Base-by-base conservation (phyloP, 2,888 invertebrate genomes). In the Eristalis intricaria region DNA sequence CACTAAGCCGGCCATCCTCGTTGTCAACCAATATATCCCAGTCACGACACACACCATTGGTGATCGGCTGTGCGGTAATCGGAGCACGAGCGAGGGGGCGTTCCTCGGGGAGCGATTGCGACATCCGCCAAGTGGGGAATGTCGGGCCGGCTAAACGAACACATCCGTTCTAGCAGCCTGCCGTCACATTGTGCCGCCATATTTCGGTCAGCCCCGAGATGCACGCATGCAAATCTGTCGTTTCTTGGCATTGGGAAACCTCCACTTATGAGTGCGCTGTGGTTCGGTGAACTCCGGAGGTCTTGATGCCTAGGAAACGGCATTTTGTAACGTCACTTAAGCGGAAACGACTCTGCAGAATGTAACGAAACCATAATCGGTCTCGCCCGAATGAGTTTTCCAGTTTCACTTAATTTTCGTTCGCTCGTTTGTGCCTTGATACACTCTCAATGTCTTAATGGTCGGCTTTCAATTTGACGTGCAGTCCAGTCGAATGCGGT, bases 321-420 rank as follows among this genome's bases (percentile, higher is more conserved):
- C 78, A 84, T 84, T 88, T 87, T 84, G 84, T 84, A 87, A 84
- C 84, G 83, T 87, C 87, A 80, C 76, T 84, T 80, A 68, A 84
- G 87, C 87, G 87, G 87, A 87, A 87, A 83, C 84, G 50, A 80
- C 79, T 35, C 32, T 7, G 40, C 40, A 68, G 77, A 77, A 75
- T 40, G 65, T 78, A 81, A 85, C 78, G 66, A 75, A 83, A 68
- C 68, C 73, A 60, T 61, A 80, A 80, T 60, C 60, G 60, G 60
- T 29, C 26, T 26, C 75, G 84, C 64, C 84, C 87, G 76, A 84
- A 76, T 86, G 70, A 22, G 43, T 79, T 79, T 86, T 86, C 35
- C 40, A 86, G 83, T 86, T 86, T 83, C 86, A 86, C 78, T 86
- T 82, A 78, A 76, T 74, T 79, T 58, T 64, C 60, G 50, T 50